Base-by-base conservation (phyloP, 2,888 invertebrate genomes). In the Agrochola circellaris region DNA sequence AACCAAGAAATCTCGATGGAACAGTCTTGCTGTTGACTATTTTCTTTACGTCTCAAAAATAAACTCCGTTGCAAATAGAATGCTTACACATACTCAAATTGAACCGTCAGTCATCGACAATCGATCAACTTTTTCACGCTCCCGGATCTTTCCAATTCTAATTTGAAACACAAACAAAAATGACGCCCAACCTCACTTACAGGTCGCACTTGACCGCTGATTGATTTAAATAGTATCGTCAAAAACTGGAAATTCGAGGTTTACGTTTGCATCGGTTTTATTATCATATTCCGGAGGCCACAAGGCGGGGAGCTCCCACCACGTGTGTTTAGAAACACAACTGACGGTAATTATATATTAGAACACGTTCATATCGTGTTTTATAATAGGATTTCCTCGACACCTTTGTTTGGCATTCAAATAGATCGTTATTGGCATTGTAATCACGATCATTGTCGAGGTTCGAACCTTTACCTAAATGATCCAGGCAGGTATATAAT, bases 221-320 rank as follows among this genome's bases (percentile, higher is more conserved):
- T 90, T 89, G 78, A 90, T 92, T 89, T 83, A 89, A 90, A 91
- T 86, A 82, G 85, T 87, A 89, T 85, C 90, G 83, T 88, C 87
- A 89, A 89, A 91, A 93, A 93, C 93, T 93, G 90, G 92, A 91
- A 90, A 90, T 90, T 90, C 91, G 91, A 92, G 92, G 89, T 89
- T 89, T 81, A 65, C 77, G 75, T 89, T 84, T 89, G 77, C 85
- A 82, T 84, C 85, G 79, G 83, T 81, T 84, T 81, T 87, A 93
- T 93, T 94, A 94, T 87, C 93, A 94, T 94, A 94, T 72, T 80
- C 34, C 90, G 89, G 92, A 94, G 94, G 94, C 90, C 94, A 78
- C 81, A 68, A 66, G 77, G 86, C 88, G 83, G 81, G 84, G 84
- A 81, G 80, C 79, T 79, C 48, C 64, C 38, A 77, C 84, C 87